These are phyloP conservation scores for Eugnorisma glareosa DNA, from an alignment of 2,888 invertebrate species.

Conservation along the genomic window DNA sequence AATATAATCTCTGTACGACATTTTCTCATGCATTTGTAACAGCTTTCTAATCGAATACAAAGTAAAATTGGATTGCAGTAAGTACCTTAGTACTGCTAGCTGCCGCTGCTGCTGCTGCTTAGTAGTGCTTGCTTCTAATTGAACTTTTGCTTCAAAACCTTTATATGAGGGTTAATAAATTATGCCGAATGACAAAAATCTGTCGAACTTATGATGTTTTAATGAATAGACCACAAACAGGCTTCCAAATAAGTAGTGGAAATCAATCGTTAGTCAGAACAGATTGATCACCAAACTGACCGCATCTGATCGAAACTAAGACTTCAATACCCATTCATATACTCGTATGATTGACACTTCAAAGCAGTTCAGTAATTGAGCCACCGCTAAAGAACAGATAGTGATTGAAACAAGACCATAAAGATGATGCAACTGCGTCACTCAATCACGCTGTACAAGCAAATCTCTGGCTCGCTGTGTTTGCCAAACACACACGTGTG, in stretches of 20 bases:
- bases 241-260: not conserved
- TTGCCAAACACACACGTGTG: constrained; percentile 25
- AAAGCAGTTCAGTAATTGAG: constrained; percentile 11
- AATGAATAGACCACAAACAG: not conserved
- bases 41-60: not conserved
- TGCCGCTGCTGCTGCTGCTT: too few species aligned
- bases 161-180: not conserved
- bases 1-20: not conserved
- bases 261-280: not conserved
- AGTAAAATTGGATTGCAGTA: not conserved
- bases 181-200: not conserved
- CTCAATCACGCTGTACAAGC: constrained; percentile 22
- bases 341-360: constrained; percentile 15
- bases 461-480: constrained; percentile 22
- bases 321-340: not conserved
- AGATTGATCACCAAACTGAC: not conserved
- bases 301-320: not conserved
- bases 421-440: constrained; percentile 32
- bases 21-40: constrained; percentile 2
- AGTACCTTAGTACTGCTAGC: not conserved
- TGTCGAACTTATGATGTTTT: too few species aligned
- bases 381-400: constrained; percentile 12
- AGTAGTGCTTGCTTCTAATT: not conserved
- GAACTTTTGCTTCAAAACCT: constrained; percentile 10
- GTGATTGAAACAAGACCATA: constrained; percentile 18